Percentiles rank a stretch among this genome's conserved stretches.
phyloP scores from a whole-genome alignment of 1,140 invertebrate genomes.

The Adoxophyes honmai region DNA sequence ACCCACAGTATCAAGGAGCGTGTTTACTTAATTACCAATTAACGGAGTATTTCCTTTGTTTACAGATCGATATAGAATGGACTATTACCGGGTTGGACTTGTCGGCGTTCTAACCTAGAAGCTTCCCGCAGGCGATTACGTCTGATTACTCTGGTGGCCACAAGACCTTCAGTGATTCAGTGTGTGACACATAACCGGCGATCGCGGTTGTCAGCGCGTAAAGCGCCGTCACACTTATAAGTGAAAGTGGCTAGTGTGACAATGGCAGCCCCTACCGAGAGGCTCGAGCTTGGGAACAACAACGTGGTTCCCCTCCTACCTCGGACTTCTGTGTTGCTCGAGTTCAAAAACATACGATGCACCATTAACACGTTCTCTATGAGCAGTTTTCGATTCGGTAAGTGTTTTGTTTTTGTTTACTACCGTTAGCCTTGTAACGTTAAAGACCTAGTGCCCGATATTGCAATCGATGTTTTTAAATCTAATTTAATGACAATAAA shows the following conservation, averaged over 20 bases:
- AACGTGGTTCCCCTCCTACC: slow-evolving; percentile 62
- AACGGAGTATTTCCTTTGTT: slow-evolving; percentile 2
- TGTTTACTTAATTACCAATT: background rate
- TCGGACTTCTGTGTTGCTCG: slow-evolving; percentile 79
- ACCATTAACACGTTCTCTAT: slow-evolving; percentile 72
- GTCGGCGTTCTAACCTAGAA: background rate
- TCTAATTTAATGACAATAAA: too few relatives aligned
- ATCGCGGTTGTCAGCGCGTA: background rate
- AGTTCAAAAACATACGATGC: slow-evolving; percentile 83
- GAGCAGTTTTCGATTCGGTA: slow-evolving; percentile 55
- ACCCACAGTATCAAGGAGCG: too few relatives aligned
- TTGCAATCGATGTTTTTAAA: too few relatives aligned
- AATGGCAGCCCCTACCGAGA: slow-evolving; percentile 34
- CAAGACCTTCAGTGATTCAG: background rate
- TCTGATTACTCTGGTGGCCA: background rate
- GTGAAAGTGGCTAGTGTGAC: slow-evolving; percentile 38
- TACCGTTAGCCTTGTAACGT: too few relatives aligned
- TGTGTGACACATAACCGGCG: background rate
- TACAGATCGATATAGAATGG: slow-evolving; percentile 1
- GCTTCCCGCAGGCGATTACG: background rate
- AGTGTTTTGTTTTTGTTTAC: slow-evolving; percentile 56
- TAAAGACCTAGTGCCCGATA: too few relatives aligned
- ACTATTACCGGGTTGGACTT: slow-evolving; percentile 10
- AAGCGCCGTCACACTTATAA: slow-evolving; percentile 7
- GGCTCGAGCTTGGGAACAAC: slow-evolving; percentile 53